Evolutionary conservation across 2,888 invertebrate genomes (phyloP), one percentile per base, ranked within the genome.

Genomic region (Lycaena phlaeas): DNA sequence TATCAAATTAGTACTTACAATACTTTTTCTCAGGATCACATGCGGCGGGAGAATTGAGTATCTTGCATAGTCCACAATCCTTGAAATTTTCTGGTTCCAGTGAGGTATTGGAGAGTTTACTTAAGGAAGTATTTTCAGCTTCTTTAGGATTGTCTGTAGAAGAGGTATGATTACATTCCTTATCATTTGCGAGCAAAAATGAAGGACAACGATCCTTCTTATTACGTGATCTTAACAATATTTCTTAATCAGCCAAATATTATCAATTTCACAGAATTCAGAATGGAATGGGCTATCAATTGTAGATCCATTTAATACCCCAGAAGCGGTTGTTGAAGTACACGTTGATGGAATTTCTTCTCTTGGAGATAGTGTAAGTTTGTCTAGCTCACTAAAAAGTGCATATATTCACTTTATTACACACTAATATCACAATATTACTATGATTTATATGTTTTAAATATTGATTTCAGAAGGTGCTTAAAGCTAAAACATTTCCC

Each of bases 91-190:
- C 87, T 54, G 92, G 92, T 41, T 85, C 87, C 47, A 88, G 87
- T 48, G 79, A 84, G 48, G 63, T 90, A 7, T 85, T 86, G 42
- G 88, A 90, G 57, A 90, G 88, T 56, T 69, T 88, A 2, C 66
- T 92, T 2, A 88, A 87, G 58, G 93, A 94, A 66, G 87, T 93
- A 4, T 87, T 89, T 49, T 88, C 89, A n/a, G 90, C 91, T 42
- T 74, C 88, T 38, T 76, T 92, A 47, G 94, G 94, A 36, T 87
- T 90, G 50, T 89, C 92, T 7, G 88, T 90, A n/a, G 88, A 89
- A 64, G 88, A 89, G 76, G 90, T 90, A 74, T 45, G 15, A 17
- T 40, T 27, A 26, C 27, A 6, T 37, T 31, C 7, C 30, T 14
- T 14, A 10, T 17, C 7, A 27, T 27, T 30, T 29, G 18, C 17